Base-by-base conservation (phyloP, 92 coral and sea anemone species). In the Isaurus tuberculatus region DNA sequence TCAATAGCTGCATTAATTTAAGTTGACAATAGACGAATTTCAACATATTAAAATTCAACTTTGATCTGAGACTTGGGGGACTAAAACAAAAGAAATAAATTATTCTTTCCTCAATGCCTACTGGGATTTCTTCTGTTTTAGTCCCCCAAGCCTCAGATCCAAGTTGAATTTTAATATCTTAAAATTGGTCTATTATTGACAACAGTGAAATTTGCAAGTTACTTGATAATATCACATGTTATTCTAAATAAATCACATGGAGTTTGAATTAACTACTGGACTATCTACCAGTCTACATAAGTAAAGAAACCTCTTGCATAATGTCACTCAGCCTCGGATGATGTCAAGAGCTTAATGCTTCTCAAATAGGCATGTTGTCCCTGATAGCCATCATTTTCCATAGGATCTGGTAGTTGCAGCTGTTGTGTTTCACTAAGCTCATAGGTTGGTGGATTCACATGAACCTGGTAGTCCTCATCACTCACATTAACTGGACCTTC, bases 401-500 rank as follows among this genome's bases (percentile, higher is more conserved):
- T 23, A 33, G 85, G 85, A 81, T 81, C 33, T 63, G 78, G 85
- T 51, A 81, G 60, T 34, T 67, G 85, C 53, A 65, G 26, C 68
- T 40, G 29, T 83, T 83, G 86, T 53, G 65, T 57, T 75, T 31
- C 89, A 60, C 84, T 64, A 17, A 75, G 61, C 34, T 16, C 22
- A 68, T 51, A 51, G 37, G 85, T 71, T 79, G 85, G 89, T 70
- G 85, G 49, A 79, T 86, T 73, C 40, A 86, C 16, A 6, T 86
- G 85, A 42, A 70, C 81, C 81, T 79, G 81, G 70, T 86, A 79
- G 49, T 84, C 60, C 42, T 79, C 89, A 79, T 79, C 85, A 31
- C 27, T 44, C 80, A 86, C 85, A 31, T 55, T 11, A 25, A 70
- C 80, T 79, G 55, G 70, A 33, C 65, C 89, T 7, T 86, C 85